Base-by-base conservation (phyloP, 2,888 invertebrate species). In the Heliothis peltigera region DNA sequence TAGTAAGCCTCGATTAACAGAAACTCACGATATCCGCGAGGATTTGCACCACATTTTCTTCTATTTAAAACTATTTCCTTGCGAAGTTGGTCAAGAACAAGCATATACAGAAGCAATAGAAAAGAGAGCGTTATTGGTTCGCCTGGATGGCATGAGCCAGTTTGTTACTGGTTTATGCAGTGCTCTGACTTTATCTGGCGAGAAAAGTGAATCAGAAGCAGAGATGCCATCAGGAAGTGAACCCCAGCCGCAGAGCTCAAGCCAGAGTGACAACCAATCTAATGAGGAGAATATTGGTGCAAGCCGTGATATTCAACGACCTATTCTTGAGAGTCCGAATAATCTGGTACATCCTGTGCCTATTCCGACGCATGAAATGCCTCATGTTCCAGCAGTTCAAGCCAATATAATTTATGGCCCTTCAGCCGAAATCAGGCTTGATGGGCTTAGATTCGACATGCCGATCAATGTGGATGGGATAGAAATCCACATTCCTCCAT, bases 41-140 rank as follows among this genome's bases (percentile, higher is more conserved):
- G 57, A 64, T 21, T 42, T 67, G 18, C 1, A 28, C 8, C 12
- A 0, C 6, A 39, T 67, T 56, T 32, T 56, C 15, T 1, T 21
- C 5, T 47, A 47, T 42, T 47, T 64, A 18, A 8, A 39, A 10
- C 8, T 0, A 12, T 46, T 18, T 21, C 39, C 46, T 18, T 49
- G 53, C 44, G 15, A 10, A 8, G 18, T 53, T n/a, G 46, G 46
- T 1, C 10, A 39, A 18, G 21, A 54, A 10, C 10, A 19, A 4
- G 46, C 12, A 6, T 61, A 59, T 22, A 59, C 19, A 0, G 17
- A 58, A 1, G 3, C 3, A 0, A 59, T 60, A 2, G 59, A 46
- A 22, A 46, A n/a, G 0, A n/a, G 7, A 18, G 60, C 59, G 3
- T 3, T 58, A 8, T 10, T 19, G 4, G 35, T 59, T 0, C 22